Base-by-base conservation (phyloP, 2,797 vertebrate genomes). In the Triplophysa bombifrons region DNA sequence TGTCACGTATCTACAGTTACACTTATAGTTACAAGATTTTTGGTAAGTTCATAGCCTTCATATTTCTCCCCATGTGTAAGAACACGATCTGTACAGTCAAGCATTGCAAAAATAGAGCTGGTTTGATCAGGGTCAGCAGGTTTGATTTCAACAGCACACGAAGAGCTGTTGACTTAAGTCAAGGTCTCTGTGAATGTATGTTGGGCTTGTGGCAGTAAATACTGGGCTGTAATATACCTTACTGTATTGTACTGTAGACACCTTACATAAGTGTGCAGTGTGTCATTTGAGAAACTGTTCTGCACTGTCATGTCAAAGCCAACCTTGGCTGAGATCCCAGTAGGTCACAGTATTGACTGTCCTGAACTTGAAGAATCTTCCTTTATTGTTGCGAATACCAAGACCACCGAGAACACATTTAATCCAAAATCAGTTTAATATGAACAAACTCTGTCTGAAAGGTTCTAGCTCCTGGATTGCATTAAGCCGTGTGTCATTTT, bases 101-200 rank as follows among this genome's bases (percentile, higher is more conserved):
- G 58, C 55, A 22, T 38, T 6, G 25, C 51, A 60, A 56, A 80
- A 80, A 66, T 73, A 73, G 78, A 66, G 17, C 61, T 0, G 25
- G 41, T 67, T 73, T 73, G 41, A 41, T 67, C 58, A 74, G 9
- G 14, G 63, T 74, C 78, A 74, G 71, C 46, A 16, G 76, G 66
- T 61, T 71, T 61, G 44, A 50, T 70, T 71, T 20, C 41, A 34
- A 48, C 20, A 63, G 44, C 17, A 44, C 34, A 12, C n/a, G 4
- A 13, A 20, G 51, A 76, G 65, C 56, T 67, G 63, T 13, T 76
- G 63, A 66, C 63, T 75, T 19, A 1, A 48, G 34, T 19, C 61
- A 1, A 46, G 30, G 63, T 76, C 34, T 55, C 25, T 44, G 34
- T 19, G 48, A 44, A 38, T 55, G 30, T 75, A 16, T 41, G 12